These are phyloP conservation scores for Araneus ventricosus DNA, from an alignment of 1,140 invertebrate genomes.

Conservation along the genomic window DNA sequence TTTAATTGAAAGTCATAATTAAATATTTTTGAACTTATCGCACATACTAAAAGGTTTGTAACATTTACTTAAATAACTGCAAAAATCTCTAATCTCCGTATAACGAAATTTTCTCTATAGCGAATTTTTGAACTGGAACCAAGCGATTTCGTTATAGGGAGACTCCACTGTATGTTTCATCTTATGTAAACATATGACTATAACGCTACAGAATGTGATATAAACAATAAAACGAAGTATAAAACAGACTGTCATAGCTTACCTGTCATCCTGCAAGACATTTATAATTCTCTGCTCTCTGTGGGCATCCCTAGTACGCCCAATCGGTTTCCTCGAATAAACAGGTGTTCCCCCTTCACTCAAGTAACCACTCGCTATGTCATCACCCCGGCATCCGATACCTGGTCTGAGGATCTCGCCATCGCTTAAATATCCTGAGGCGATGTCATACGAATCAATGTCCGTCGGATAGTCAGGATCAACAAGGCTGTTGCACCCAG, in stretches of 20 bases:
- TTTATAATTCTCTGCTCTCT: constrained; percentile 75
- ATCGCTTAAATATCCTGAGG: constrained; percentile 87
- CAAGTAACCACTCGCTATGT: constrained; percentile 89
- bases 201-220: too few species aligned
- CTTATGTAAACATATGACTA: too few species aligned
- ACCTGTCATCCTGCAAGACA: constrained; percentile 82
- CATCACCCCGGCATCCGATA: constrained; percentile 80
- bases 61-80: too few species aligned
- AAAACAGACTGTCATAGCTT: constrained; percentile 66
- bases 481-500: constrained; percentile 70
- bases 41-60: too few species aligned
- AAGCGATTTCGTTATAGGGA: too few species aligned
- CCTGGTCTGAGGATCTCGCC: constrained; percentile 84
- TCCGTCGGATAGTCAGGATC: constrained; percentile 80
- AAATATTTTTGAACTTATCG: too few species aligned
- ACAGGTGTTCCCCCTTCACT: constrained; percentile 88
- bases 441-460: constrained; percentile 77
- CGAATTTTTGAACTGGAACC: too few species aligned
- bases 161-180: too few species aligned
- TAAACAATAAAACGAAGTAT: not conserved
- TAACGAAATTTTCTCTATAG: too few species aligned
- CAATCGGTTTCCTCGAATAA: constrained; percentile 69
- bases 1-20: too few species aligned
- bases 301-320: constrained; percentile 77
- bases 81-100: too few species aligned